A percentile compares a stretch with the other conserved stretches of the same genome.
phyloP scores from a whole-genome alignment of 2,797 vertebrate genomes.

The Macrochelys suwanniensis region DNA sequence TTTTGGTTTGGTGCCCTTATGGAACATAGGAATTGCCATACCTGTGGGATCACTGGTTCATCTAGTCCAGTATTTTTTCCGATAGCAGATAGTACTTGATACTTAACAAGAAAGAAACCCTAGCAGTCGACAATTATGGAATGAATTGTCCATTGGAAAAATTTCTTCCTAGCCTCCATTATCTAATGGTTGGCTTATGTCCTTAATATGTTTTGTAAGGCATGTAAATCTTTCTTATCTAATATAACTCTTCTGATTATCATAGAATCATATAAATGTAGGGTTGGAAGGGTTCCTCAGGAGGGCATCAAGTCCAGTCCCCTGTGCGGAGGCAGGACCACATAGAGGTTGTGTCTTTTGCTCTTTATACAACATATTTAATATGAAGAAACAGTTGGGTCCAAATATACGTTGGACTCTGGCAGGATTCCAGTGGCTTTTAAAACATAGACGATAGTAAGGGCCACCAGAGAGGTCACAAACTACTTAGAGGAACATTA shows the following conservation, averaged over 20 bases:
- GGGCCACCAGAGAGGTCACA: conserved; percentile 57
- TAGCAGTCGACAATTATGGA: background rate
- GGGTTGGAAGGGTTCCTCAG: too few species aligned
- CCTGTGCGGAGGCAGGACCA: background rate
- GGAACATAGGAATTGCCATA: background rate
- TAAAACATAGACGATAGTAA: background rate
- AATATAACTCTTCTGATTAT: background rate
- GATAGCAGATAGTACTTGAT: background rate
- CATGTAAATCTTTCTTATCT: background rate
- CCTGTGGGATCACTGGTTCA: background rate
- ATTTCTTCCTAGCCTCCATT: background rate
- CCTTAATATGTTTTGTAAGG: too few species aligned
- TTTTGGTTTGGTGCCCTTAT: background rate
- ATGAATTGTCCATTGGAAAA: background rate
- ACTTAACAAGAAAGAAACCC: background rate
- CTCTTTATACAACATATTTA: background rate
- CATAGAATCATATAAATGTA: too few species aligned
- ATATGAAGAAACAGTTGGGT: background rate
- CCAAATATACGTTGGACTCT: background rate
- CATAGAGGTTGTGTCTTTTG: background rate
- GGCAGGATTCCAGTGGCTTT: background rate
- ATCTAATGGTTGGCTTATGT: background rate
- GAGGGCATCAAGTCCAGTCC: too few species aligned
- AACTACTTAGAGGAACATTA: background rate
- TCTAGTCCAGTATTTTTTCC: background rate